Evolutionary conservation across 64 coral and sea anemone species (phyloP).

Genomic region (Dendrophyllia cribrosa): DNA sequence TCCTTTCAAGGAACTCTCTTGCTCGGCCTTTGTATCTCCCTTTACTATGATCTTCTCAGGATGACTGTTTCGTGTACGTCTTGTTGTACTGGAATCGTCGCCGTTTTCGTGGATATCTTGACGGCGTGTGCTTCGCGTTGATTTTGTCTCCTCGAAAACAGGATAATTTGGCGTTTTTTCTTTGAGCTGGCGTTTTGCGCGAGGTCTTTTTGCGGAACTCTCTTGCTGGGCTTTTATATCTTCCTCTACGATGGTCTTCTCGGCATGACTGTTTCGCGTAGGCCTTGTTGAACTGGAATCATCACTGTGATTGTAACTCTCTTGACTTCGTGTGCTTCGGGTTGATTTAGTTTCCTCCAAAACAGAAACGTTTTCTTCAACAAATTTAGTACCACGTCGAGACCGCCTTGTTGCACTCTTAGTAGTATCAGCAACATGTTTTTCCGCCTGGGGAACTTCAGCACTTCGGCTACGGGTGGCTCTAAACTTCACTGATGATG

Average conservation of each 20-base stretch:
- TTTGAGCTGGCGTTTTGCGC: background rate
- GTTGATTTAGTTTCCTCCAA: background rate
- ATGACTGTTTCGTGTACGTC: background rate
- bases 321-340: background rate
- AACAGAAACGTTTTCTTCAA: background rate
- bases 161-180: background rate
- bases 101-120: background rate
- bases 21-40: background rate
- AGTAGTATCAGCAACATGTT: background rate
- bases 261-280: background rate
- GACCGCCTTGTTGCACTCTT: background rate
- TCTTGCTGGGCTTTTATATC: background rate
- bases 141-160: background rate
- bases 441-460: background rate
- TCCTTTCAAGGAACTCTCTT: background rate
- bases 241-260: background rate
- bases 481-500: background rate
- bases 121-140: background rate
- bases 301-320: background rate
- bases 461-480: background rate
- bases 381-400: background rate
- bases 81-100: background rate
- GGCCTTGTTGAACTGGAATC: background rate
- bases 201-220: background rate
- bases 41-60: background rate